Base-by-base conservation (phyloP, 2,113 vertebrate species). In the Seriola quinqueradiata region DNA sequence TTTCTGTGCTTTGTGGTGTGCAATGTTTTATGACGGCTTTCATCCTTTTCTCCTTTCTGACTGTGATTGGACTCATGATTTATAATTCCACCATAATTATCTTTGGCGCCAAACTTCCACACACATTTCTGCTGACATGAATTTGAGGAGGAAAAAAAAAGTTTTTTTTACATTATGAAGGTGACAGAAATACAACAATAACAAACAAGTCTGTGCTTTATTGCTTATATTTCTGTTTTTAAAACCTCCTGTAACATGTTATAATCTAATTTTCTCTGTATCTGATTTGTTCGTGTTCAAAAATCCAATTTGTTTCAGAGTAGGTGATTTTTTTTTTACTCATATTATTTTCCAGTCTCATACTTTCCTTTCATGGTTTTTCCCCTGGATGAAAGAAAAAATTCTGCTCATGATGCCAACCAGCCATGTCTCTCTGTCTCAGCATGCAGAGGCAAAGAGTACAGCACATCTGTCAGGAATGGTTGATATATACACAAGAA, bases 401-500 rank as follows among this genome's bases (percentile, higher is more conserved):
- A 68, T 55, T 70, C 58, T 77, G 34, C 19, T 54, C 14, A 48
- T 23, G 19, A 60, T 61, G 63, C 74, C 54, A 83, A n/a, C 6
- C 0, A 23, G 59, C 3, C 10, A 23, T 7, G 40, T 74, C 10
- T 52, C 34, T 76, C 48, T 85, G 63, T 71, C 78, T 69, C 61
- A 55, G 72, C 84, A 72, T 74, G 80, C 70, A 61, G 46, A 59
- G 78, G 25, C 17, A 55, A 72, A 32, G 5, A 61, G 25, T 0
- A 3, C 12, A 54, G 28, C 48, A 34, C 46, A 76, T 42, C 46
- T 77, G 19, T 74, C 61, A 74, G 25, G 2, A 5, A 16, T 87
- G 50, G 55, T 64, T 90, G 21, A 71, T n/a, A 60, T 60, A 75
- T 76, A 68, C 68, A 87, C 73, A 76, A 9, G 40, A 83, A 60